Conservation (phyloP, 1,140 invertebrate genomes). For the Drosophila nannoptera region DNA sequence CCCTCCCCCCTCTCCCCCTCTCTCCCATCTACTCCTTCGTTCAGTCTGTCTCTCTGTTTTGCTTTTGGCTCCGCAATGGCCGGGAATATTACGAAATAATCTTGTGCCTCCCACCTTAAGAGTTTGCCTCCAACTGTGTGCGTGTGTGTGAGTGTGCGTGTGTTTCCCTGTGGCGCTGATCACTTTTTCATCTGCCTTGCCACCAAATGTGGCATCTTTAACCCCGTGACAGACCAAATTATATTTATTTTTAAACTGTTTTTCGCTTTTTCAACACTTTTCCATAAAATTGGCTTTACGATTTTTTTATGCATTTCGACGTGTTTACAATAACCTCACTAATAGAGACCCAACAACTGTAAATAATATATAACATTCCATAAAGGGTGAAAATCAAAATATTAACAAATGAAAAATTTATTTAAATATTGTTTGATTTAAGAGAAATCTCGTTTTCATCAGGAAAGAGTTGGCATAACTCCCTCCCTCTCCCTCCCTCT, state of each 20-base stretch:
- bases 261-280: not conserved
- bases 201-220: conserved; percentile 35
- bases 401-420: too few species aligned
- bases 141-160: too few species aligned
- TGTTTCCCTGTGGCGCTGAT: conserved; percentile 19
- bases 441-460: not conserved
- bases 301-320: too few species aligned
- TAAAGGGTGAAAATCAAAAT: too few species aligned
- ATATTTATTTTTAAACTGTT: conserved; percentile 30
- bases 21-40: too few species aligned
- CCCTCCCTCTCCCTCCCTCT: not conserved
- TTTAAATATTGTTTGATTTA: not conserved
- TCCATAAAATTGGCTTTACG: not conserved
- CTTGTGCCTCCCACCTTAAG: conserved; percentile 40
- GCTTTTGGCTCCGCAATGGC: conserved; percentile 16
- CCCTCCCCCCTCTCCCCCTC: too few species aligned
- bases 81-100: conserved; percentile 63
- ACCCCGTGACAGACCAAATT: conserved; percentile 35
- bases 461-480: not conserved
- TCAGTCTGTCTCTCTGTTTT: conserved; percentile 16
- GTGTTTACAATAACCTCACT: too few species aligned
- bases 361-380: too few species aligned
- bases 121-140: conserved; percentile 33
- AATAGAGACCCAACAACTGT: too few species aligned
- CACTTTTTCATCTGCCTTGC: conserved; percentile 16